Base-by-base conservation (phyloP, 2,888 invertebrate genomes). In the Caenorhabditis sp. region DNA sequence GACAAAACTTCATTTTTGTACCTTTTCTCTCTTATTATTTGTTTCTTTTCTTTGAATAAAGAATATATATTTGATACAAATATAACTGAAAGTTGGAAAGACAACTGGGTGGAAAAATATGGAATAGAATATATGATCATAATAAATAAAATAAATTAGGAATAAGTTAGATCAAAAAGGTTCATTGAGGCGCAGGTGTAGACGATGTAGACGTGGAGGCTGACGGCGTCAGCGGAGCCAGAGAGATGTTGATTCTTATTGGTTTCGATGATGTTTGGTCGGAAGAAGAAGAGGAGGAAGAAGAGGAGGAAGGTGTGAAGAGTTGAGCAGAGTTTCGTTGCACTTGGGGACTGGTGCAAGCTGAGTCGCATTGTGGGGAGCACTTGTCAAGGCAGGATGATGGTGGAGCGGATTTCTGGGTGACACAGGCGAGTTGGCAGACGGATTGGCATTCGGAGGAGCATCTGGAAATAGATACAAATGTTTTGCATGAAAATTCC, bases 391-490 rank as follows among this genome's bases (percentile, higher is more conserved):
- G 82, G 56, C 87, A 87, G 16, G 58, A 31, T 1, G 77, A 66
- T 19, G 86, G 85, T 8, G 80, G 82, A 28, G 80, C 75, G 6
- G 77, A 80, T 66, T 86, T 83, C 59, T 86, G 85, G 24, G 77
- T 77, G 38, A 84, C 75, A 63, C 87, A 86, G 12, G 85, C 87
- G 31, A 87, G 63, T 59, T 87, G 86, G 49, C 87, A 86, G 3
- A 87, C 87, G 19, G 83, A 81, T 74, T 87, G 85, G 54, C 87
- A 86, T 69, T 86, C 87, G 10, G 85, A 86, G 8, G 86, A 86
- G 44, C 87, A 87, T 72, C 87, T 82, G 70, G 47, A 76, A 61
- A 49, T 16, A 24, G 6, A 10, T 5, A 14, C n/a, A 49, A 22
- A n/a, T n/a, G n/a, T n/a, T n/a, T n/a, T n/a, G n/a, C n/a, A n/a